phyloP scores from a whole-genome alignment of 1,140 invertebrate species.

The Schmidtea mediterranea region DNA sequence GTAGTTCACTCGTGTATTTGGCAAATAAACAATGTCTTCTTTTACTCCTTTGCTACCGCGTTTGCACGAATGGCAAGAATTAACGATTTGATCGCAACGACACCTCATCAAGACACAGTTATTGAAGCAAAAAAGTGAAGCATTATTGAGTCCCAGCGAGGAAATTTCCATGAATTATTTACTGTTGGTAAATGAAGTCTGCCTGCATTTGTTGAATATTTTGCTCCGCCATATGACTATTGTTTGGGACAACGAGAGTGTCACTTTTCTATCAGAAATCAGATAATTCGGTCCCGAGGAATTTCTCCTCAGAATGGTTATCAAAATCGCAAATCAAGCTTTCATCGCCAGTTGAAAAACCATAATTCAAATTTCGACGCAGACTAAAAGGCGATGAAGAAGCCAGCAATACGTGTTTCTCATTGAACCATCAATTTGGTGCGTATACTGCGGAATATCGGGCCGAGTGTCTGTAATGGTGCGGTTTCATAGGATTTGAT shows the following conservation, averaged over 20 bases:
- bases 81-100: slow-evolving; percentile 6
- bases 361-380: not conserved
- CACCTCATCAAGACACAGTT: slow-evolving; percentile 3
- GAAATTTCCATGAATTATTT: slow-evolving; percentile 56
- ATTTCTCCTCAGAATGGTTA: too few relatives aligned
- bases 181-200: slow-evolving; percentile 30
- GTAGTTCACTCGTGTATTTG: not conserved
- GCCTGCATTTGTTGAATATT: slow-evolving; percentile 58
- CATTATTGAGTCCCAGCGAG: slow-evolving; percentile 40
- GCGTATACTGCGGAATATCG: too few relatives aligned
- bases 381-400: not conserved
- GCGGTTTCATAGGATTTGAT: too few relatives aligned
- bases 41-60: not conserved
- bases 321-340: not conserved
- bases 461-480: too few relatives aligned
- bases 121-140: slow-evolving; percentile 27
- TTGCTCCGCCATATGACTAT: slow-evolving; percentile 50
- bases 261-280: slow-evolving; percentile 20
- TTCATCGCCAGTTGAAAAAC: not conserved
- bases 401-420: slow-evolving; percentile 7
- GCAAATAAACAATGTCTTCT: not conserved
- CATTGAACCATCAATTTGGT: too few relatives aligned
- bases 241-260: slow-evolving; percentile 13
- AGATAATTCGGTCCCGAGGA: too few relatives aligned
- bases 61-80: slow-evolving; percentile 6